Conservation (phyloP, 2,797 vertebrate species). For the Halcyon leucocephala region DNA sequence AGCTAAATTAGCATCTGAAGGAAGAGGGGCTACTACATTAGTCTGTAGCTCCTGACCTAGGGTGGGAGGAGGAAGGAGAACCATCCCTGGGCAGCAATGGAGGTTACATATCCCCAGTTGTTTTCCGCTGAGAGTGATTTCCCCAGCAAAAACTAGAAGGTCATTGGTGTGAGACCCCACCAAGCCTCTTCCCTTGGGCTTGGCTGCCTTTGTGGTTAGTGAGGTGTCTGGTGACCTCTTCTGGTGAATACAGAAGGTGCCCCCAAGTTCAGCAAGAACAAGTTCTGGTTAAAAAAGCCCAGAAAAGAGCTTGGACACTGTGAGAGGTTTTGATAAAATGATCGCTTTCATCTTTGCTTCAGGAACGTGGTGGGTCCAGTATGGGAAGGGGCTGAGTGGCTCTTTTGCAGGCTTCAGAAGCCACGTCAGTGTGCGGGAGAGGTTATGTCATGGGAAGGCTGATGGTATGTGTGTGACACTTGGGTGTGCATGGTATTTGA, state of each 20-base stretch:
- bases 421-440: neutral
- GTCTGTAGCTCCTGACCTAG: neutral
- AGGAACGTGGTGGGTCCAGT: accelerated
- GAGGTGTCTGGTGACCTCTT: conserved; percentile 56
- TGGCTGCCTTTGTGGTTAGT: neutral
- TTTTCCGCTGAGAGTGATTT: neutral
- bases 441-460: neutral
- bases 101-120: accelerated
- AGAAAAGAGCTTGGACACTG: accelerated
- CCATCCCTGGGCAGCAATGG: neutral
- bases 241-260: neutral
- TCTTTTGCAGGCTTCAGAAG: neutral
- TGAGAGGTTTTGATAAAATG: neutral
- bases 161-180: neutral
- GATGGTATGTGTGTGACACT: accelerated
- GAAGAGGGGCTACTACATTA: neutral
- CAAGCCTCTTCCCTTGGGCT: too few relatives aligned
- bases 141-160: neutral
- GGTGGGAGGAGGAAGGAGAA: neutral
- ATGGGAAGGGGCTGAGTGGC: neutral
- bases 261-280: accelerated
- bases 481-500: neutral
- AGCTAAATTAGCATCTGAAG: neutral
- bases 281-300: neutral
- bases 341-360: neutral